Base-by-base conservation (phyloP, 64 coral and sea anemone species). In the Pocillopora damicornis region DNA sequence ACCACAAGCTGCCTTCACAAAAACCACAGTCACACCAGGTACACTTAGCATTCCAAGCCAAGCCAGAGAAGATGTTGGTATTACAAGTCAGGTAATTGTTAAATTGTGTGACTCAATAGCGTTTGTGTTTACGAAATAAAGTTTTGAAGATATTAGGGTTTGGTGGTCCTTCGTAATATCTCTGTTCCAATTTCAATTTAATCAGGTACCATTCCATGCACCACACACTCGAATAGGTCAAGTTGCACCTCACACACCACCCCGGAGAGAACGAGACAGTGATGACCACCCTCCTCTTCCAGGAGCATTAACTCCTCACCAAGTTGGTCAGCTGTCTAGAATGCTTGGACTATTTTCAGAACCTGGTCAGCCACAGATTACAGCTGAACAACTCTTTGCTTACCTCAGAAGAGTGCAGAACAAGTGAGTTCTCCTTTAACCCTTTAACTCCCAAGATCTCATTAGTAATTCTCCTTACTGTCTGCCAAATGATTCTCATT, bases 241-340 rank as follows among this genome's bases (percentile, higher is more conserved):
- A 85, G 81, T 85, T 51, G 63, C 81, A 57, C 81, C 81, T 72
- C 81, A 85, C 65, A 85, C 81, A 13, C 81, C 81, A 85, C 81
- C 81, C 38, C 65, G 81, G 37, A 85, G 81, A 73, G 81, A 85
- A 85, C 69, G 64, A 42, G 81, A 85, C 81, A 85, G 64, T 85
- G 81, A 85, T 45, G 64, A 85, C 35, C 81, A 85, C 1, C 81
- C 81, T 17, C 81, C 81, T 57, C 38, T 65, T 42, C 38, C 64
- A 72, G 81, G 81, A 12, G 37, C 81, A 22, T 38, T 85, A n/a
- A 85, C 81, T 85, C 81, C 81, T 85, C 81, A 85, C 16, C 81
- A 85, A 66, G 64, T 85, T 10, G 64, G 64, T 71, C 81, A 85
- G 38, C 13, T 85, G 63, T 85, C 81, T 25, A 66, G 81, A 11